phyloP scores from a whole-genome alignment of 2,888 invertebrate species.

The Nowickia ferox region DNA sequence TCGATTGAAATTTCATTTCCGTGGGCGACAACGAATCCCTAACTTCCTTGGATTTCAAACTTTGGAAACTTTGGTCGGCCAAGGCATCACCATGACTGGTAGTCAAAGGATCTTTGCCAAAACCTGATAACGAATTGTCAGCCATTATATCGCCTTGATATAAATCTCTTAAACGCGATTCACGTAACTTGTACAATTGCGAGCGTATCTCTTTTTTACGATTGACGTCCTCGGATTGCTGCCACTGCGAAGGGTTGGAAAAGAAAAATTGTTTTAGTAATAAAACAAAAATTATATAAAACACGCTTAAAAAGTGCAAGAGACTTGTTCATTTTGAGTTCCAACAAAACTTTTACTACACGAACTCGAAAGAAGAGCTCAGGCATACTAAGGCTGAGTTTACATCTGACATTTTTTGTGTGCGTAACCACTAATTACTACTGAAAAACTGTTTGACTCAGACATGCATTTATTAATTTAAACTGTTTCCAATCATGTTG shows the following conservation, averaged over 20 bases:
- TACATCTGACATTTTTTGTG: no score
- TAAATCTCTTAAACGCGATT: conserved; percentile 90
- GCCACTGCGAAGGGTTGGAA: conserved; percentile 86
- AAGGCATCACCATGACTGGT: conserved; percentile 88
- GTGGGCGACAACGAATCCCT: conserved; percentile 91
- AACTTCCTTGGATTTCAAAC: conserved; percentile 91
- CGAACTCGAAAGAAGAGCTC: no score
- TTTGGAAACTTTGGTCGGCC: conserved; percentile 90
- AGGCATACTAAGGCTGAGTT: no score
- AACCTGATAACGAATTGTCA: conserved; percentile 82
- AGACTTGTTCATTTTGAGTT: no score
- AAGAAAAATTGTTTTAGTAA: neutral
- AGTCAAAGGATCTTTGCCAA: conserved; percentile 81
- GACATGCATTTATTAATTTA: no score
- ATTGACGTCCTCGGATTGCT: conserved; percentile 93
- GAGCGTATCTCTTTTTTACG: conserved; percentile 93
- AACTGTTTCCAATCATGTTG: no score
- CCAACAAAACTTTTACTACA: no score
- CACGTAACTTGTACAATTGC: conserved; percentile 92
- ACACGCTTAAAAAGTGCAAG: no score
- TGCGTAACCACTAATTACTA: no score
- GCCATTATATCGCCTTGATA: conserved; percentile 85
- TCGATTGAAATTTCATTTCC: conserved; percentile 81
- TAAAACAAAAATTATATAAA: no score
- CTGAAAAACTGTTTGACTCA: no score